These are phyloP conservation scores for Omphaloscelis lunosa DNA, from an alignment of 2,888 invertebrate species.

Conservation along the genomic window DNA sequence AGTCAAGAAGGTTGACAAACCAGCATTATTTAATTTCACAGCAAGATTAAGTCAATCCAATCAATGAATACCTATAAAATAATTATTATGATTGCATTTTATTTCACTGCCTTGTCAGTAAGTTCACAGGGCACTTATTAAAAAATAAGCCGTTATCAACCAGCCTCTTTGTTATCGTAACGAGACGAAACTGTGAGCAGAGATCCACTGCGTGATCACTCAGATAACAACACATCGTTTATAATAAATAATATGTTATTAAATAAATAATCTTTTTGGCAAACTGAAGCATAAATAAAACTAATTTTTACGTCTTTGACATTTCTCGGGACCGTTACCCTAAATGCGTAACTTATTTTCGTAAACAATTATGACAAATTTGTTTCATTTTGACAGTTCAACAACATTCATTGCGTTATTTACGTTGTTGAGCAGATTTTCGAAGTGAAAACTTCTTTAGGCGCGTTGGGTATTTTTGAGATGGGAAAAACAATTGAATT, in stretches of 20 bases:
- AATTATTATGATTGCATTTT: slow-evolving; percentile 42
- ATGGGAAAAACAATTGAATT: no score
- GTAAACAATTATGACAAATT: no score
- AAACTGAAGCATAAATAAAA: no score
- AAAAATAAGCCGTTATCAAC: slow-evolving; percentile 33
- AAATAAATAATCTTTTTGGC: no score
- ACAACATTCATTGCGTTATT: no score
- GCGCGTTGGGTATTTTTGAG: no score
- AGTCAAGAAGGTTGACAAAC: not conserved
- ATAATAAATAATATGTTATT: not conserved
- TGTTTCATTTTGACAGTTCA: no score
- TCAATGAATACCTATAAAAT: slow-evolving; percentile 26
- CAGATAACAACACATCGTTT: not conserved
- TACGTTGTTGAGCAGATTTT: no score
- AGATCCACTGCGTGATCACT: slow-evolving; percentile 35
- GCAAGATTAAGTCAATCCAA: slow-evolving; percentile 14
- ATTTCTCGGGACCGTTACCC: no score
- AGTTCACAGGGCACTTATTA: slow-evolving; percentile 37
- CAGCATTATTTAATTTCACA: slow-evolving; percentile 1
- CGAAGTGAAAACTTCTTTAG: no score
- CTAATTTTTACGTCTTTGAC: no score
- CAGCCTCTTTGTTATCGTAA: slow-evolving; percentile 10
- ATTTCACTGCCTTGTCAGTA: not conserved
- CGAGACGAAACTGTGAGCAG: slow-evolving; percentile 19
- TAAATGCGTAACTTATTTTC: no score